Percentiles rank a stretch among this genome's conserved stretches.
Evolutionary conservation across 1,140 invertebrate species (phyloP).

Genomic region (Drosophila prosaltans): DNA sequence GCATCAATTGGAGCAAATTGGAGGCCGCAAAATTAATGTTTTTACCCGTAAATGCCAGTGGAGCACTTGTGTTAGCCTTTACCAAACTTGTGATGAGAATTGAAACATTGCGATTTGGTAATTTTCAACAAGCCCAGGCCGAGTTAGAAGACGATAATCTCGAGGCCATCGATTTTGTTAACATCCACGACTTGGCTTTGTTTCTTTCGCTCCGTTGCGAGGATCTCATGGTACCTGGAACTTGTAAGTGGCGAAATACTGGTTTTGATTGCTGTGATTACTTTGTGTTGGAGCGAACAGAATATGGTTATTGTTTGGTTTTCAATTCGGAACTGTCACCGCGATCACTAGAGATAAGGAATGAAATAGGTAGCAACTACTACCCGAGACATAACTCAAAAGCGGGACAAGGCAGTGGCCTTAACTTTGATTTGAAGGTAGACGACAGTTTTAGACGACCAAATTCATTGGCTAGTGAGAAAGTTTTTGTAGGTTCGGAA

Average conservation of each 20-base stretch:
- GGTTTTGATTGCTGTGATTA: slow-evolving; percentile 67
- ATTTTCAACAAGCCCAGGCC: slow-evolving; percentile 25
- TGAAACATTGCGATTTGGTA: slow-evolving; percentile 62
- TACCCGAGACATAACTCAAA: slow-evolving; percentile 70
- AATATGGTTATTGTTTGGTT: slow-evolving; percentile 62
- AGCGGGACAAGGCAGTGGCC: slow-evolving; percentile 60
- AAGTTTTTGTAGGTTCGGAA: slow-evolving; percentile 47
- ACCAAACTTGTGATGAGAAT: slow-evolving; percentile 43
- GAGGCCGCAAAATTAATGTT: slow-evolving; percentile 63
- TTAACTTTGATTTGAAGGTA: slow-evolving; percentile 55
- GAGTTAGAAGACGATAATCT: slow-evolving; percentile 67
- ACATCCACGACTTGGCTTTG: slow-evolving; percentile 36
- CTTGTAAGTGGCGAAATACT: slow-evolving; percentile 57
- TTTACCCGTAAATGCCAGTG: slow-evolving; percentile 55
- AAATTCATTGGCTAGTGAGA: slow-evolving; percentile 52
- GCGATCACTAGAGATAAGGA: slow-evolving; percentile 29
- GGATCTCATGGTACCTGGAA: slow-evolving; percentile 46
- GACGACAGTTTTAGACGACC: slow-evolving; percentile 54
- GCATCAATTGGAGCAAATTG: slow-evolving; percentile 69
- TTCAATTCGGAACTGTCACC: slow-evolving; percentile 66
- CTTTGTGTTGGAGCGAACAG: slow-evolving; percentile 67
- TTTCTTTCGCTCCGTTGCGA: slow-evolving; percentile 53
- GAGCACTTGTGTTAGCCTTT: slow-evolving; percentile 43
- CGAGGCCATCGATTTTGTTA: slow-evolving; percentile 54
- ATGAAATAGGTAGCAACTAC: slow-evolving; percentile 37